Evolutionary conservation across 1,140 invertebrate species (phyloP), one percentile per base, ranked within the genome.

Genomic region (Psilanteris sp.): DNA sequence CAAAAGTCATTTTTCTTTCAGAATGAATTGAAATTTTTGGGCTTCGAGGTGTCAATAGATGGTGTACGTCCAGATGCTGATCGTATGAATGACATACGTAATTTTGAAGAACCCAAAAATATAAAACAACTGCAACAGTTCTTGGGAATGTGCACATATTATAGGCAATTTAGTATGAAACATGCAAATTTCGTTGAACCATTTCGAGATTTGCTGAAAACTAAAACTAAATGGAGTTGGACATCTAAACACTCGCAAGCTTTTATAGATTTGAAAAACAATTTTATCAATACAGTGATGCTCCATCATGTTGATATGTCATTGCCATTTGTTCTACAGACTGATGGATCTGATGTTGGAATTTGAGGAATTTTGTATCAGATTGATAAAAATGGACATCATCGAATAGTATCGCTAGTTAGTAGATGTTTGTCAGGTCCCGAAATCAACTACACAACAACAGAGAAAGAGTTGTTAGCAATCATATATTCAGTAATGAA

Each of bases 101-200:
- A 26, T 26, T 26, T 26, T 8, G 4, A 4, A 26, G n/a, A 26
- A 26, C 24, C 7, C 4, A 26, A 7, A 26, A 26, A 26, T 26
- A 4, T 26, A 7, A 26, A 26, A 26, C 24, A 26, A 8, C 24
- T 26, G 4, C 24, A 3, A 26, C 24, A 26, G n/a, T 26, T 26
- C n/a, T 8, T 26, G 7, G 24, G 24, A 3, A 1, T 3, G n/a
- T 26, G 24, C n/a, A 8, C 24, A 8, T 26, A 26, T 8, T 88
- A 87, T 57, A 24, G 84, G 9, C 48, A 77, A 32, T 88, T 86
- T 66, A 54, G 64, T 14, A 27, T 54, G 0, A 39, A 76, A 52
- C 77, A 81, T 66, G 67, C 55, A 11, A 13, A 59, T 39, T 11
- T 7, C 10, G 72, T 79, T 3, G 14, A 37, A 10, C 79, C 77